Percentiles rank a stretch among this genome's conserved stretches.
Conservation (phyloP, 1,140 invertebrate species). For the Heliconius eleuchia region DNA sequence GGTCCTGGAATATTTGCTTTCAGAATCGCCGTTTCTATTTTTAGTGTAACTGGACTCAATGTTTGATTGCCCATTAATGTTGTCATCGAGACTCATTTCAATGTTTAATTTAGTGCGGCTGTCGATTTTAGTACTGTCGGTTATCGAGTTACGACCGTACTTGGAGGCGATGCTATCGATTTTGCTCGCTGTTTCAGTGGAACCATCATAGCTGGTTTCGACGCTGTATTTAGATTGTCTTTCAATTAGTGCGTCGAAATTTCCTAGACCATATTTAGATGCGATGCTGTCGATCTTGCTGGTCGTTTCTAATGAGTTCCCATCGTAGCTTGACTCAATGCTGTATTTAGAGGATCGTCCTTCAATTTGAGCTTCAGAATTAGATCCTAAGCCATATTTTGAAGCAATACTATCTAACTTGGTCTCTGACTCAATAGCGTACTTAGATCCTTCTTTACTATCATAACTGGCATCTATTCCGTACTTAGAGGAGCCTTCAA, state of each 20-base stretch:
- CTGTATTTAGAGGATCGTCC: slow-evolving; percentile 55
- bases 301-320: slow-evolving; percentile 41
- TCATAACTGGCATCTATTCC: slow-evolving; percentile 60
- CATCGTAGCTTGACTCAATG: slow-evolving; percentile 51
- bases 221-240: slow-evolving; percentile 17
- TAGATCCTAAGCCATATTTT: slow-evolving; percentile 56
- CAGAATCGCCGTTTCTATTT: slow-evolving; percentile 53
- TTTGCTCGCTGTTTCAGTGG: slow-evolving; percentile 47
- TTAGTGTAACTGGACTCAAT: slow-evolving; percentile 66
- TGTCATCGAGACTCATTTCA: slow-evolving; percentile 55
- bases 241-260: not conserved
- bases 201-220: slow-evolving; percentile 51
- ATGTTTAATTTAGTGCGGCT: slow-evolving; percentile 57
- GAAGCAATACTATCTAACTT: slow-evolving; percentile 57
- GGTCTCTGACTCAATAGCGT: slow-evolving; percentile 51
- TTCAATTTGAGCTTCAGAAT: slow-evolving; percentile 55
- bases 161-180: slow-evolving; percentile 69
- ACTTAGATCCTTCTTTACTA: slow-evolving; percentile 48
- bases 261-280: slow-evolving; percentile 56
- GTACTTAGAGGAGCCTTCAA: slow-evolving; percentile 59
- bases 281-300: slow-evolving; percentile 69
- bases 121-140: slow-evolving; percentile 54
- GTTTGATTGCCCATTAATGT: slow-evolving; percentile 61
- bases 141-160: slow-evolving; percentile 60
- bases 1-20: slow-evolving; percentile 63